Percentiles rank a stretch among this genome's conserved stretches.
Conservation (phyloP, 1,140 invertebrate species). For the Melitaea cinxia region DNA sequence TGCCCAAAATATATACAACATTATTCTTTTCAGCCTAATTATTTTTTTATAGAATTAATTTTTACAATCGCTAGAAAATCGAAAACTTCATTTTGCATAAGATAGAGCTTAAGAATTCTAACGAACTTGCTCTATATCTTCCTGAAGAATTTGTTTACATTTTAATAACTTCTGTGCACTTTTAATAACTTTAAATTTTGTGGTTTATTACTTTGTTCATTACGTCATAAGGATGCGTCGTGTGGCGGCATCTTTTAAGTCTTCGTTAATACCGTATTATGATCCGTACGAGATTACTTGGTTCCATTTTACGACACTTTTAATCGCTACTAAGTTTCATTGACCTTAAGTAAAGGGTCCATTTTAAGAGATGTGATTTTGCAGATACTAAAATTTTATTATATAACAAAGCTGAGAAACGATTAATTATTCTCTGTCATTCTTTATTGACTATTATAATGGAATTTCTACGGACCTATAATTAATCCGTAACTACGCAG, state of each 20-base stretch:
- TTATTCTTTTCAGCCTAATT: too few relatives aligned
- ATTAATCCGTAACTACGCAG: not conserved
- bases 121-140: too few relatives aligned
- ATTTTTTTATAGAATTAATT: too few relatives aligned
- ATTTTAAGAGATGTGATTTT: constrained; percentile 19
- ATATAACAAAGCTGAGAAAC: not conserved
- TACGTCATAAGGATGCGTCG: constrained; percentile 35
- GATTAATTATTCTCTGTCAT: not conserved
- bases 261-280: constrained; percentile 63
- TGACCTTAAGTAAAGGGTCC: constrained; percentile 38
- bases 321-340: constrained; percentile 61
- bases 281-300: constrained; percentile 59
- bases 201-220: constrained; percentile 37
- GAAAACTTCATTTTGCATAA: too few relatives aligned
- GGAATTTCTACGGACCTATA: not conserved
- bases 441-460: not conserved
- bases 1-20: too few relatives aligned
- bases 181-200: constrained; percentile 25
- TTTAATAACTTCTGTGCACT: not conserved
- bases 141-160: not conserved
- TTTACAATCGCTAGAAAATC: too few relatives aligned
- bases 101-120: too few relatives aligned
- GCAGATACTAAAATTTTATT: constrained; percentile 17
- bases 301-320: constrained; percentile 63
- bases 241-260: constrained; percentile 36